Evolutionary conservation across 2,888 invertebrate species (phyloP).

Genomic region (Agrenia bidenticulata): DNA sequence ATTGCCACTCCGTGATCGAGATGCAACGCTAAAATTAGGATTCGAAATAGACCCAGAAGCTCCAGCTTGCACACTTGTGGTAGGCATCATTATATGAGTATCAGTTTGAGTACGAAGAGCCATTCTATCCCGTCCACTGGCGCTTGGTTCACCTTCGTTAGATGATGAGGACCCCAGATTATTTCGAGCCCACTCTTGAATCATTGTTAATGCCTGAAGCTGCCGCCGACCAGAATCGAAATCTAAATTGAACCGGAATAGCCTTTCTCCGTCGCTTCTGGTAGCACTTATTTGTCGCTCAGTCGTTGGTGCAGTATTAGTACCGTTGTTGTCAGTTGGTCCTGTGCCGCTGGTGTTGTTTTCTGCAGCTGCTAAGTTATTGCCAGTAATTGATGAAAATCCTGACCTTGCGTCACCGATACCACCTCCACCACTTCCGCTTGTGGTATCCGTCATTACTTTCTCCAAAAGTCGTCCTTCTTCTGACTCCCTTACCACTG

Average conservation of each 20-base stretch:
- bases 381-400: background rate
- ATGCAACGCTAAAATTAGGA: conserved; percentile 1
- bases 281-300: background rate
- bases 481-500: background rate
- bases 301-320: background rate
- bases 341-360: background rate
- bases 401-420: background rate
- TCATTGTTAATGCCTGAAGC: conserved; percentile 18
- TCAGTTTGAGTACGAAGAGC: background rate
- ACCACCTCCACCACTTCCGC: background rate
- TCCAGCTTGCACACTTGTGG: background rate
- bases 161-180: background rate
- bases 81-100: conserved; percentile 2
- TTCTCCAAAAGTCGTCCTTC: background rate
- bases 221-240: conserved; percentile 15
- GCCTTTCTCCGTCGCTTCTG: conserved; percentile 8
- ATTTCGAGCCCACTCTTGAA: conserved; percentile 27
- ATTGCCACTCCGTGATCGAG: background rate
- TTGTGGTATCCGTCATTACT: conserved; percentile 12
- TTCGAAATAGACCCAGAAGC: background rate
- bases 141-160: background rate
- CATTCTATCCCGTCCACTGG: background rate
- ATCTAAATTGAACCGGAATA: conserved; percentile 2
- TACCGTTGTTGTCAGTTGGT: background rate
- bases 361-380: background rate